Evolutionary conservation across 2,888 invertebrate species (phyloP).

Genomic region (Patella ulyssiponensis): DNA sequence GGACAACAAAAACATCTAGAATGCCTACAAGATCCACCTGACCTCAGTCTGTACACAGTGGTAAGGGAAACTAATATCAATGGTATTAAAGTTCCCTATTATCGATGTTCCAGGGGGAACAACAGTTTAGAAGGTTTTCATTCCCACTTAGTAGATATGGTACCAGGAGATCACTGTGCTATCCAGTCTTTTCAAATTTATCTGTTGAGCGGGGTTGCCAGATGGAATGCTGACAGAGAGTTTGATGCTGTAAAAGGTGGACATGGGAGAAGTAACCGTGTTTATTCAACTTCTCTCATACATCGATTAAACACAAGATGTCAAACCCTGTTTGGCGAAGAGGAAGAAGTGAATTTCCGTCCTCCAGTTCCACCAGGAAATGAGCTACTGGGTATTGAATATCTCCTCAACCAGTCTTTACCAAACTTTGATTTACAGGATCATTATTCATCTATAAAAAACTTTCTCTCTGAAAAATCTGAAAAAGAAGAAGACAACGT

Average conservation of each 20-base stretch:
- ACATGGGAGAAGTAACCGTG: not conserved
- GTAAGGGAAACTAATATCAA: not conserved
- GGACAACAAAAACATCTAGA: conserved; percentile 7
- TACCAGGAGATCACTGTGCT: not conserved
- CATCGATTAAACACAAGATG: not conserved
- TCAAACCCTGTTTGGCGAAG: not conserved
- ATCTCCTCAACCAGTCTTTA: conserved; percentile 1
- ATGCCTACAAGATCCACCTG: conserved; percentile 13
- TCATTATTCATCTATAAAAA: not conserved
- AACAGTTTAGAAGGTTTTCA: conserved; percentile 20
- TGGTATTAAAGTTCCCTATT: conserved; percentile 3
- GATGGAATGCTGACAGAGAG: conserved; percentile 19
- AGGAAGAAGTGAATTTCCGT: not conserved
- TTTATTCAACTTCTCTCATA: conserved; percentile 4
- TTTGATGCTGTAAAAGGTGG: conserved; percentile 7
- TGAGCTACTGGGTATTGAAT: conserved; percentile 9
- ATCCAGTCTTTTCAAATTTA: conserved; percentile 11
- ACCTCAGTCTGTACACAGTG: conserved; percentile 6
- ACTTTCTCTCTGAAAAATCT: not conserved
- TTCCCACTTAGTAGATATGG: conserved; percentile 1
- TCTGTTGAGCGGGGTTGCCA: conserved; percentile 16
- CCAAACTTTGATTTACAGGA: no score
- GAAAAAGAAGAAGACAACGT: not conserved
- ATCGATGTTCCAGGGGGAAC: not conserved
- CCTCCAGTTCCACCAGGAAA: conserved; percentile 7